Evolutionary conservation across 2,888 invertebrate species (phyloP), one percentile per base, ranked within the genome.

Genomic region (Synergus itoensis): DNA sequence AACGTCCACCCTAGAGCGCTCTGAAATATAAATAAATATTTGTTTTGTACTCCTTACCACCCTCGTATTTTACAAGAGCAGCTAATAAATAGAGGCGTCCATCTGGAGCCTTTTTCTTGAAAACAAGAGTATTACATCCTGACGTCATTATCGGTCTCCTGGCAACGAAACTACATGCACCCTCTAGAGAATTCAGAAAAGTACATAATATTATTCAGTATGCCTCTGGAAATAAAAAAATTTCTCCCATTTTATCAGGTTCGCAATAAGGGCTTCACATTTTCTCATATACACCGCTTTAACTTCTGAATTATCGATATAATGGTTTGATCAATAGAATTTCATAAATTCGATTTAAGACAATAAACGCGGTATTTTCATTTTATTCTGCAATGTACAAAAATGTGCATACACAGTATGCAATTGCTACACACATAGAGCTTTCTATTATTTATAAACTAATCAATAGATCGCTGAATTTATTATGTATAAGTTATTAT

Each of bases 391-490:
- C 77, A 87, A 88, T 86, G 84, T 90, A 89, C 85, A 89, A 89
- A 88, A 89, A 84, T 81, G 67, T 77, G 89, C 90, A 89, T 90
- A 90, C 90, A 90, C 86, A 81, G 90, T 90, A 90, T 89, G 90
- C 90, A 89, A 60, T 79, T 75, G 78, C 45, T 36, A 79, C 77
- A 76, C 73, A 67, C 67, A 80, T 76, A 36, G 21, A 40, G 36
- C 53, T 16, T 76, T 60, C 18, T 14, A 76, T 36, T 28, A 57
- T 28, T 21, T 60, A 28, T 21, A 60, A 21, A 60, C 60, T 60
- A 60, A 36, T 60, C 4, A 60, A 60, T 28, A 60, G 21, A 11
- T 60, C 60, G 5, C 18, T 60, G 1, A 5, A 28, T 60, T 60
- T 21, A 21, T 60, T 12, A 21, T 60, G 60, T 21, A 60, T 60